These are phyloP conservation scores for Ichneumon xanthorius DNA, from an alignment of 2,888 invertebrate genomes.

Conservation along the genomic window DNA sequence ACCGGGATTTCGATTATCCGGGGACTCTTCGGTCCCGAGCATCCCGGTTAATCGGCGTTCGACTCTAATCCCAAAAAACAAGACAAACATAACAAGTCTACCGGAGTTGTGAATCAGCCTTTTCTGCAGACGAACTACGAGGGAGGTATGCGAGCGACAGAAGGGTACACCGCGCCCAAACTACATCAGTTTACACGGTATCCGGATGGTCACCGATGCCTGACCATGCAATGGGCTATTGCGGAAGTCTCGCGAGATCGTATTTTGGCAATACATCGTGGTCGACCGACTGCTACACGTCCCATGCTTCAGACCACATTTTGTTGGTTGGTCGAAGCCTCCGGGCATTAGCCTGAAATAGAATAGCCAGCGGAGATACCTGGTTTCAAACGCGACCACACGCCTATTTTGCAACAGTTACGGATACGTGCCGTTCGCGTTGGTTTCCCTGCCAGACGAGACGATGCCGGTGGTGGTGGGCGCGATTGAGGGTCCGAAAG, in stretches of 20 bases:
- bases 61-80: too few relatives aligned
- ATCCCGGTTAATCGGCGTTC: too few relatives aligned
- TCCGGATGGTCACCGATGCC: constrained; percentile 28
- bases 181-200: constrained; percentile 54
- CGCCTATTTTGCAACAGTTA: constrained; percentile 80
- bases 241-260: constrained; percentile 38
- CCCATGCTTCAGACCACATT: constrained; percentile 18
- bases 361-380: constrained; percentile 61
- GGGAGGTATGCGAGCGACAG: background rate
- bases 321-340: constrained; percentile 42
- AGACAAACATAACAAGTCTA: too few relatives aligned
- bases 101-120: too few relatives aligned
- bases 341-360: constrained; percentile 71
- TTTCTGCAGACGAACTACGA: too few relatives aligned
- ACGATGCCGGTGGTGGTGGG: background rate
- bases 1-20: too few relatives aligned
- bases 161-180: constrained; percentile 26
- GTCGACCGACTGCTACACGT: constrained; percentile 48
- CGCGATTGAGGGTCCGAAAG: constrained; percentile 4
- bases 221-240: constrained; percentile 9
- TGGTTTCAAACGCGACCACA: constrained; percentile 80
- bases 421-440: constrained; percentile 57
- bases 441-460: background rate
- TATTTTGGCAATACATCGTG: constrained; percentile 58
- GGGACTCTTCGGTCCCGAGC: too few relatives aligned